phyloP scores from a whole-genome alignment of 2,888 invertebrate species.

The Athalia circularis region DNA sequence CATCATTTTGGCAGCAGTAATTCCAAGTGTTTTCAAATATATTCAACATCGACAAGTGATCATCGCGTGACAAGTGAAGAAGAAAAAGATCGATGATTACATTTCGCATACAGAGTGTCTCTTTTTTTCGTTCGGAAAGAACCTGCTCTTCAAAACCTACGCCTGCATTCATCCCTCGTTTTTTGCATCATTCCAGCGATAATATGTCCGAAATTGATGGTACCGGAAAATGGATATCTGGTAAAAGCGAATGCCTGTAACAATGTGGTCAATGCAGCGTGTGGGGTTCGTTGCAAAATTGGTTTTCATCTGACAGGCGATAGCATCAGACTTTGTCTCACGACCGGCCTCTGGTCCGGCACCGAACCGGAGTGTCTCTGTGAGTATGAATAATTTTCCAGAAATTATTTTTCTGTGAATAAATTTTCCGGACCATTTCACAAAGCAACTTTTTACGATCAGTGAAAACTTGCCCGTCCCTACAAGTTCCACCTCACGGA shows the following conservation, averaged over 20 bases:
- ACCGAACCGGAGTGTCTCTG: conserved; percentile 79
- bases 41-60: not conserved
- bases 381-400: conserved; percentile 69
- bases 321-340: conserved; percentile 80
- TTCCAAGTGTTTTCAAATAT: not conserved
- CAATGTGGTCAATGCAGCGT: conserved; percentile 82
- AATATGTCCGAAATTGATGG: conserved; percentile 77
- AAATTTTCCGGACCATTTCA: no score
- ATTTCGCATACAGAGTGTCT: not conserved
- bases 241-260: conserved; percentile 79
- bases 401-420: no score
- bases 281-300: conserved; percentile 81
- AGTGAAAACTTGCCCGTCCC: conserved; percentile 80
- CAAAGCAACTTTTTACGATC: conserved; percentile 15
- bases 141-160: not conserved
- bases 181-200: conserved; percentile 71
- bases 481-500: conserved; percentile 78
- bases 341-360: conserved; percentile 82
- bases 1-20: conserved; percentile 52
- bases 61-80: conserved; percentile 14
- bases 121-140: not conserved
- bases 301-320: conserved; percentile 77
- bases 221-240: conserved; percentile 82
- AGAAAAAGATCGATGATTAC: not conserved
- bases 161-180: not conserved